Evolutionary conservation across 2,797 vertebrate genomes (phyloP).

Genomic region (Lacerta viridis): DNA sequence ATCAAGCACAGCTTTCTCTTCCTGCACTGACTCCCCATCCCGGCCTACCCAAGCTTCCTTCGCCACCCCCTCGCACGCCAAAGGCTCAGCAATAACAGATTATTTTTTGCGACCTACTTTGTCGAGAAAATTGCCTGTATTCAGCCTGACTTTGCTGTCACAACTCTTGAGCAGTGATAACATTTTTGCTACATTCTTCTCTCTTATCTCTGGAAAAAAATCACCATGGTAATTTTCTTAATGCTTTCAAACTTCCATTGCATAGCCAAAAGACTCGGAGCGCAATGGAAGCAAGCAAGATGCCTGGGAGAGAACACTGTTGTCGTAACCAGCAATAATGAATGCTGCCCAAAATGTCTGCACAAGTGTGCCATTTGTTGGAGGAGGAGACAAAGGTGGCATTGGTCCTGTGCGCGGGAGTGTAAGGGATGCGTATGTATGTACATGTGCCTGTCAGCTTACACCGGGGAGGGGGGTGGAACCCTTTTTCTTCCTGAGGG

Average conservation of each 20-base stretch:
- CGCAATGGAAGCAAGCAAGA: not conserved
- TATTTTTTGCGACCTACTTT: conserved; percentile 1
- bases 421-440: not conserved
- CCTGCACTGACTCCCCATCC: too few relatives aligned
- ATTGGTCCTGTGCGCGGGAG: not conserved
- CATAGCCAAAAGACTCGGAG: not conserved
- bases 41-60: not conserved
- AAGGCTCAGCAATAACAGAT: not conserved
- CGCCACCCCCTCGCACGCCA: not conserved
- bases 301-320: not conserved
- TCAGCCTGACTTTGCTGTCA: not conserved
- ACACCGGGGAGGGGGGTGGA: too few relatives aligned
- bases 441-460: too few relatives aligned
- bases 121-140: not conserved
- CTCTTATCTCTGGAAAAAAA: not conserved
- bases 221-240: not conserved
- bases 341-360: conserved; percentile 2
- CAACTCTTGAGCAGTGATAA: not conserved
- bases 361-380: not conserved
- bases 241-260: conserved; percentile 2
- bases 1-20: too few relatives aligned
- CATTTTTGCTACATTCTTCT: not conserved
- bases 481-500: too few relatives aligned
- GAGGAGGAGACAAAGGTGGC: not conserved
- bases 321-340: not conserved